Percentiles rank a stretch among this genome's conserved stretches.
phyloP scores from a whole-genome alignment of 2,888 invertebrate genomes.

The Alloplasta piceator region DNA sequence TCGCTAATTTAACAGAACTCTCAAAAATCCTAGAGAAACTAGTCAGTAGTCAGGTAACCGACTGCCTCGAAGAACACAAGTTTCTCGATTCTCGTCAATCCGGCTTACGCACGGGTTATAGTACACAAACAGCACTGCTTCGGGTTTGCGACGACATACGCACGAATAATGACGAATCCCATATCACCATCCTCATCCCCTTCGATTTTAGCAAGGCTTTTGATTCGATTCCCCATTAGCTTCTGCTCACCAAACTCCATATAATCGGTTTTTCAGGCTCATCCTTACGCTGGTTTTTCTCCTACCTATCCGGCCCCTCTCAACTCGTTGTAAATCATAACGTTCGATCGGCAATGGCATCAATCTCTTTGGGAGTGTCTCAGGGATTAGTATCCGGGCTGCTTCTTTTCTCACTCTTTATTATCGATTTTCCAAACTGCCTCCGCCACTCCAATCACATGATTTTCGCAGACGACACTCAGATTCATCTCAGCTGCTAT shows the following conservation, averaged over 20 bases:
- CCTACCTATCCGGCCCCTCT: neutral
- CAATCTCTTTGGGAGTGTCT: neutral
- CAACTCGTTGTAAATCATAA: neutral
- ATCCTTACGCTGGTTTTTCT: neutral
- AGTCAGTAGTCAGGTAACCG: too few relatives aligned
- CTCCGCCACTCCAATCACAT: neutral
- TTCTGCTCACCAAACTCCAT: neutral
- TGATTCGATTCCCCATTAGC: neutral
- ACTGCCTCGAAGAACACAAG: too few relatives aligned
- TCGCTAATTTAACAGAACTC: too few relatives aligned
- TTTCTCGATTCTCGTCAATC: too few relatives aligned
- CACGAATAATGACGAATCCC: neutral
- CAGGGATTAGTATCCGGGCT: conserved; percentile 35
- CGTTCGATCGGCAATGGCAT: neutral
- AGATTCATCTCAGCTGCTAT: neutral
- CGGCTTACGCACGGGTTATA: neutral
- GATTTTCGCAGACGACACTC: conserved; percentile 16
- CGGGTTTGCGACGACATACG: conserved; percentile 2
- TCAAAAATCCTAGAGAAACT: too few relatives aligned
- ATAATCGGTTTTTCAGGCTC: neutral
- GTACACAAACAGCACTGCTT: neutral
- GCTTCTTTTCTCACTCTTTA: conserved; percentile 2
- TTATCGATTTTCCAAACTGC: neutral
- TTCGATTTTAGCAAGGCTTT: neutral
- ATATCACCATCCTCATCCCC: conserved; percentile 2